phyloP scores from a whole-genome alignment of 2,113 vertebrate species.

The Passer domesticus region DNA sequence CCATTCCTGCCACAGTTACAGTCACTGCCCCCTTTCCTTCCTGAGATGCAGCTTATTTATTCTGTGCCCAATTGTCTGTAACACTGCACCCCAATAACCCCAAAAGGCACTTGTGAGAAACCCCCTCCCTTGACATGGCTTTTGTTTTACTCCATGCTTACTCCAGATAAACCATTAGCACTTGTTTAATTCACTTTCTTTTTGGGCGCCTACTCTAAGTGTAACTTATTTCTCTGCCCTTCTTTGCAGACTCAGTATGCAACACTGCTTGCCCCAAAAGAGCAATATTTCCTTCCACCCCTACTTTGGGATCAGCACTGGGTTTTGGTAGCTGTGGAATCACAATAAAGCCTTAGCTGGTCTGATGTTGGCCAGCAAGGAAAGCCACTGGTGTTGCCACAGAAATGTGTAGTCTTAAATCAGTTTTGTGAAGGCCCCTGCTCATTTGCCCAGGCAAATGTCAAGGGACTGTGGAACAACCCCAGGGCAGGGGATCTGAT shows the following conservation, averaged over 20 bases:
- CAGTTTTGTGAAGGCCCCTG: not conserved
- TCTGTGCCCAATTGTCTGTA: not conserved
- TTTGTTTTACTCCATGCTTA: not conserved
- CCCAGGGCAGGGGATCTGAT: not conserved
- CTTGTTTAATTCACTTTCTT: not conserved
- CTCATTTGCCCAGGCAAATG: not conserved
- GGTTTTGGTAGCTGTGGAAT: slow-evolving; percentile 21
- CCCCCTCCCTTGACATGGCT: not conserved
- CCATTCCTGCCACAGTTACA: not conserved
- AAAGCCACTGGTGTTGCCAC: slow-evolving; percentile 37
- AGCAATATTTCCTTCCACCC: not conserved
- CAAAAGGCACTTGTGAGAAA: not conserved
- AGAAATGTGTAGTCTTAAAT: not conserved
- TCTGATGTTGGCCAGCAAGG: not conserved
- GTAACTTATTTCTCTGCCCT: not conserved
- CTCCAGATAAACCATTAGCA: not conserved
- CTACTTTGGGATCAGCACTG: not conserved
- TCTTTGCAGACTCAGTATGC: not conserved
- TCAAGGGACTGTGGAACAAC: not conserved
- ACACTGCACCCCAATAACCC: not conserved
- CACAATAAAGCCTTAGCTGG: slow-evolving; percentile 6
- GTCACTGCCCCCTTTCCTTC: not conserved
- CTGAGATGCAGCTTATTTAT: not conserved
- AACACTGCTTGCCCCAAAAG: not conserved
- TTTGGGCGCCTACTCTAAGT: not conserved